Conservation (phyloP, 2,797 vertebrate species). For the Enteromius argenteus region DNA sequence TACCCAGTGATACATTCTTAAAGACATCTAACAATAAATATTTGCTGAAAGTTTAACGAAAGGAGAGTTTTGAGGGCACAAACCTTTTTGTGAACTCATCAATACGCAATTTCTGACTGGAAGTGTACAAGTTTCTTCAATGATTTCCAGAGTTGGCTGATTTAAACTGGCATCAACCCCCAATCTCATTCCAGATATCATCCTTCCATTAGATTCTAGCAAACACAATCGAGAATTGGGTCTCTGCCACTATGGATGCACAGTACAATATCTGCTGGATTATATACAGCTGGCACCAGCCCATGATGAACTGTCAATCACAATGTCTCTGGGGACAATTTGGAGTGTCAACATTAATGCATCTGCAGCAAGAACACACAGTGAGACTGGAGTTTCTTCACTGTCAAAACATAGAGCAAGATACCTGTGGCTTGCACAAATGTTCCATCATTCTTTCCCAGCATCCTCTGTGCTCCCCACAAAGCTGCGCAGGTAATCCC, state of each 20-base stretch:
- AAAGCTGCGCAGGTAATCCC: constrained; percentile 31
- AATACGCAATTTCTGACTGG: background rate
- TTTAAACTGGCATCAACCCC: constrained; percentile 6
- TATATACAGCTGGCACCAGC: constrained; percentile 72
- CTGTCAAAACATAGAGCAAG: constrained; percentile 70
- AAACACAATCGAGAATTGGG: constrained; percentile 31
- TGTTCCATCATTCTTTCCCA: constrained; percentile 47
- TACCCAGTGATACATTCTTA: background rate
- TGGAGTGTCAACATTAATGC: constrained; percentile 79
- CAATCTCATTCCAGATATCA: constrained; percentile 28
- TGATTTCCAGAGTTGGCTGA: background rate
- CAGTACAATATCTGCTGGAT: constrained; percentile 70
- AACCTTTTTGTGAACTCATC: background rate
- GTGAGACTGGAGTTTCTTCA: constrained; percentile 71
- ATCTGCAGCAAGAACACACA: constrained; percentile 77
- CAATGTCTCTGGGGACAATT: constrained; percentile 74
- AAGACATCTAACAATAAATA: background rate
- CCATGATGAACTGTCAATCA: constrained; percentile 77
- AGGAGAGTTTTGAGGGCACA: background rate
- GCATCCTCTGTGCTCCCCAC: constrained; percentile 31
- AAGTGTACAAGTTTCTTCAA: background rate
- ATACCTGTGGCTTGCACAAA: constrained; percentile 43
- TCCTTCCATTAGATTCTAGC: constrained; percentile 20
- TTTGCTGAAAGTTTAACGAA: background rate
- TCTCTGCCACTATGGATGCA: background rate